A percentile compares a stretch with the other conserved stretches of the same genome.
phyloP scores from a whole-genome alignment of 53 echinoderm and acorn worm species.

The Echinarachnius parma region DNA sequence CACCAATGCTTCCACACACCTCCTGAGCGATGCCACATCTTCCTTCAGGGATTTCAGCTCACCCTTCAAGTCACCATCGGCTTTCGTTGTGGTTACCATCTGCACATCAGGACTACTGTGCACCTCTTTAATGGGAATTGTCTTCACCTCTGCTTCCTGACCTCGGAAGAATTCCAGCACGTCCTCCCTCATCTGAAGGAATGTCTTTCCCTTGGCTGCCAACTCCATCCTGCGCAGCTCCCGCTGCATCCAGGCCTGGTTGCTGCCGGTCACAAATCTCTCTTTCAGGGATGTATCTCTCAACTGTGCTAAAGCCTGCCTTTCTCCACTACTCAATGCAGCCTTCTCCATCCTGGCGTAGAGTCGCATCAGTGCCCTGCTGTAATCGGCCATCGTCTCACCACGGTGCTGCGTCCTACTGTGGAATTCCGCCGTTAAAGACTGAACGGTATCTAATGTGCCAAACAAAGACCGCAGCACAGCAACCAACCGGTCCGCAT shows the following conservation, averaged over 20 bases:
- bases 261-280: slow-evolving; percentile 9
- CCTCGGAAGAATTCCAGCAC: not conserved
- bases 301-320: slow-evolving; percentile 4
- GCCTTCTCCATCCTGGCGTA: slow-evolving; percentile 33
- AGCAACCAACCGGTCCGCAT: not conserved
- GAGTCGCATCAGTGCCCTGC: slow-evolving; percentile 12
- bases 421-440: slow-evolving; percentile 9
- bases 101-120: not conserved
- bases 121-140: too few species aligned
- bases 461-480: slow-evolving; percentile 13
- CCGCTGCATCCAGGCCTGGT: slow-evolving; percentile 27
- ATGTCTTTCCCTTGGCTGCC: not conserved
- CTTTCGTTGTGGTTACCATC: not conserved
- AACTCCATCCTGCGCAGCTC: slow-evolving; percentile 36
- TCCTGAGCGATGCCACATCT: not conserved
- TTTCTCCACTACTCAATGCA: slow-evolving; percentile 3
- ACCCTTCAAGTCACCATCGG: not conserved
- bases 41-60: not conserved
- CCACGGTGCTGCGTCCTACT: not conserved
- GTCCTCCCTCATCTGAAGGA: slow-evolving; percentile 19
- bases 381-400: slow-evolving; percentile 22
- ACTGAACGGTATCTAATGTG: not conserved
- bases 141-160: too few species aligned
- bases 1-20: not conserved
- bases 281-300: slow-evolving; percentile 9